phyloP scores from a whole-genome alignment of 2,888 invertebrate species.

The Allacma fusca region DNA sequence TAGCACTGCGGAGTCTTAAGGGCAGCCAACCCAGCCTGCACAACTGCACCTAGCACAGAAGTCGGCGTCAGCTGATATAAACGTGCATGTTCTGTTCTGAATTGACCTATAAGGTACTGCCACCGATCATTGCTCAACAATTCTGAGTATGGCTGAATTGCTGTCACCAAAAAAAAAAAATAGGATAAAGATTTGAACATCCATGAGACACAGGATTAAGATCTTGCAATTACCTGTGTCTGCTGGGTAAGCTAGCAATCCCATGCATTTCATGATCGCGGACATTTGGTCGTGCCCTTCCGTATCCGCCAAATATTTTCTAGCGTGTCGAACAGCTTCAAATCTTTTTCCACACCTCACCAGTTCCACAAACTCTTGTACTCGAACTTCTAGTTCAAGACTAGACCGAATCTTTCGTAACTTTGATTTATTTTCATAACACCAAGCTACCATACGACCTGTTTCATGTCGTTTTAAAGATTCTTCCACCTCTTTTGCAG shows the following conservation, averaged over 20 bases:
- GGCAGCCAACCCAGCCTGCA: constrained; percentile 93
- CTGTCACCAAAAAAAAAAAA: constrained; percentile 46
- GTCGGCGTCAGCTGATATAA: constrained; percentile 91
- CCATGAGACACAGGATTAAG: neutral
- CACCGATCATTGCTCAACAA: constrained; percentile 76
- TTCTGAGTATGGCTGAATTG: constrained; percentile 65
- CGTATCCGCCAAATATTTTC: constrained; percentile 87
- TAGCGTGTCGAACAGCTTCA: constrained; percentile 93
- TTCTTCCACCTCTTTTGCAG: constrained; percentile 75
- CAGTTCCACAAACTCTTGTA: constrained; percentile 94
- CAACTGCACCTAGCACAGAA: constrained; percentile 88
- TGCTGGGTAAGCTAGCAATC: constrained; percentile 89
- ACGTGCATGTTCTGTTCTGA: constrained; percentile 91
- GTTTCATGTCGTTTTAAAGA: constrained; percentile 85
- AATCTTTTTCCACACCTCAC: constrained; percentile 84
- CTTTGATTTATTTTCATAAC: constrained; percentile 95
- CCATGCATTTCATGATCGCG: constrained; percentile 90
- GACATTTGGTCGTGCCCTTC: constrained; percentile 75
- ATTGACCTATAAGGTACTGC: constrained; percentile 85
- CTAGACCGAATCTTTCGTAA: constrained; percentile 91
- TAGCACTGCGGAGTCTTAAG: constrained; percentile 83
- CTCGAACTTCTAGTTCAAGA: constrained; percentile 92
- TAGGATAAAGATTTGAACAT: neutral
- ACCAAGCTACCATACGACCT: constrained; percentile 89
- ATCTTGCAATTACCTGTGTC: constrained; percentile 70